A percentile compares a stretch with the other conserved stretches of the same genome.
Conservation (phyloP, 1,140 invertebrate species). For the Ooceraea biroi region DNA sequence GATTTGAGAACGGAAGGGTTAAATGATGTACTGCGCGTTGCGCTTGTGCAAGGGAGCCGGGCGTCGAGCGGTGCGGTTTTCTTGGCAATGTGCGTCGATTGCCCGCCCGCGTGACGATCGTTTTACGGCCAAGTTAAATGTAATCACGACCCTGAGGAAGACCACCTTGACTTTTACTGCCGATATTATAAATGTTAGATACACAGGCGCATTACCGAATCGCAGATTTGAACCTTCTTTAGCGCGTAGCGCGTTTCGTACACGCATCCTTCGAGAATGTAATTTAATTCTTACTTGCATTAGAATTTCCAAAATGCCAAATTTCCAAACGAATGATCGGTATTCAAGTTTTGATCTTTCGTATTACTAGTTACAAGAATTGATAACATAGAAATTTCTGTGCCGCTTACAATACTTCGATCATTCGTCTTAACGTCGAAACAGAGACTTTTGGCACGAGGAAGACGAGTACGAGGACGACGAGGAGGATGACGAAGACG, state of each 20-base stretch:
- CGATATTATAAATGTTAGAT: slow-evolving; percentile 55
- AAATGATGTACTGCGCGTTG: slow-evolving; percentile 33
- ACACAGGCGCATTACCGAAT: slow-evolving; percentile 1
- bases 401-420: slow-evolving; percentile 8
- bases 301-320: not conserved
- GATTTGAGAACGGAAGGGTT: not conserved
- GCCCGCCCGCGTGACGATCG: slow-evolving; percentile 72
- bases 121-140: slow-evolving; percentile 75
- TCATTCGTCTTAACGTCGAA: not conserved
- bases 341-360: not conserved
- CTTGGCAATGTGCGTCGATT: slow-evolving; percentile 64
- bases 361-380: not conserved
- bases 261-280: not conserved
- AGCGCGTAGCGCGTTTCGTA: not conserved
- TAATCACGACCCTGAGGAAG: slow-evolving; percentile 76
- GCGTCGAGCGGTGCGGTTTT: slow-evolving; percentile 31
- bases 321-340: not conserved
- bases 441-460: slow-evolving; percentile 79
- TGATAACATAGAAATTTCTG: not conserved
- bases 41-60: slow-evolving; percentile 9
- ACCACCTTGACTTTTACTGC: slow-evolving; percentile 71
- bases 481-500: slow-evolving; percentile 75
- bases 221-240: not conserved
- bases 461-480: slow-evolving; percentile 77
- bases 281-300: not conserved